Evolutionary conservation across 2,888 invertebrate species (phyloP).

Genomic region (Zaprionus obscuricornis): DNA sequence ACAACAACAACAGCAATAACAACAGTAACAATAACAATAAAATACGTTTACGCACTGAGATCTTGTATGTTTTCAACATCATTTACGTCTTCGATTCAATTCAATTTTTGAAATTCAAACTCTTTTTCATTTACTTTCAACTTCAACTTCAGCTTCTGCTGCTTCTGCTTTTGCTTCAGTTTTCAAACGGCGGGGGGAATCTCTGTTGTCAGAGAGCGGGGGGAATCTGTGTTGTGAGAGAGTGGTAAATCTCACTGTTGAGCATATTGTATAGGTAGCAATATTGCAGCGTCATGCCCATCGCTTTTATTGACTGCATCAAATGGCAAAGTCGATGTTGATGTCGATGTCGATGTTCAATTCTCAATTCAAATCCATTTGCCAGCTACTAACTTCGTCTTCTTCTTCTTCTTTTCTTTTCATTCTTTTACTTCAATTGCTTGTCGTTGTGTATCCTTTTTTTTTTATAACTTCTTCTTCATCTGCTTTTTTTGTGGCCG

Average conservation of each 20-base stretch:
- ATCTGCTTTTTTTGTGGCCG: constrained; percentile 58
- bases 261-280: constrained; percentile 62
- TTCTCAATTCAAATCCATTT: not conserved
- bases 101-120: constrained; percentile 73
- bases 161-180: constrained; percentile 3
- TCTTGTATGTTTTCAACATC: constrained; percentile 63
- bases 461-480: constrained; percentile 33
- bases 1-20: constrained; percentile 19
- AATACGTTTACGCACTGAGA: not conserved
- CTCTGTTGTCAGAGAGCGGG: not conserved
- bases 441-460: constrained; percentile 41
- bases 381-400: constrained; percentile 17
- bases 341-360: constrained; percentile 38
- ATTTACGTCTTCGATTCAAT: constrained; percentile 70
- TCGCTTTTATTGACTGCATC: constrained; percentile 55
- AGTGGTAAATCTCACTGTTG: too few species aligned
- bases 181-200: not conserved
- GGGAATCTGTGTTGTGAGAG: constrained; percentile 32
- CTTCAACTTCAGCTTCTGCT: constrained; percentile 28
- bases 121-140: constrained; percentile 49
- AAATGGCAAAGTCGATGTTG: constrained; percentile 57
- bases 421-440: constrained; percentile 27
- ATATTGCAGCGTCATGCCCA: constrained; percentile 66
- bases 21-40: not conserved
- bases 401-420: constrained; percentile 30